phyloP scores from a whole-genome alignment of 2,797 vertebrate genomes.

The Cygnus olor region DNA sequence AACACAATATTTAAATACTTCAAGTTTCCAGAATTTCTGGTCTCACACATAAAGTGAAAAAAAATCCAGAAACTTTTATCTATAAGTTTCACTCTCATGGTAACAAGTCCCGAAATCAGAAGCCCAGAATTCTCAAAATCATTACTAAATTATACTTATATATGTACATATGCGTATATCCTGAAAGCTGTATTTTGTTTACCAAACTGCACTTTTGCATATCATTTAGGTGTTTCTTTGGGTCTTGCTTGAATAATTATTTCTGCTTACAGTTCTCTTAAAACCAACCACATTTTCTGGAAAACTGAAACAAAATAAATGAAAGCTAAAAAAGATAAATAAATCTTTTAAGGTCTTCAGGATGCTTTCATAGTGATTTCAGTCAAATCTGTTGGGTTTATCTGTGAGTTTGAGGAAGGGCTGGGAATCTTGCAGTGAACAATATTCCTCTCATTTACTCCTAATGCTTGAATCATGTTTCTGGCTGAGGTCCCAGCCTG shows the following conservation, averaged over 20 bases:
- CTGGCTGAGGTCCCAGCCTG: constrained; percentile 9
- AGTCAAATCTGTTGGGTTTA: not conserved
- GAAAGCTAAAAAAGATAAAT: not conserved
- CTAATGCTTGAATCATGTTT: not conserved
- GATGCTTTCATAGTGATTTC: not conserved
- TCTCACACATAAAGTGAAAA: not conserved
- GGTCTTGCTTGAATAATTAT: not conserved
- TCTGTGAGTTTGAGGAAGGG: not conserved
- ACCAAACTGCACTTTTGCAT: not conserved
- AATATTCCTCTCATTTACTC: constrained; percentile 3
- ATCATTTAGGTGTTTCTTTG: not conserved
- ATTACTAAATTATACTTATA: not conserved
- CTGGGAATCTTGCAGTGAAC: not conserved
- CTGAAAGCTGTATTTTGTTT: not conserved
- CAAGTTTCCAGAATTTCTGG: not conserved
- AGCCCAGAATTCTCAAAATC: not conserved
- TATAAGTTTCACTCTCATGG: not conserved
- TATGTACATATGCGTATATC: not conserved
- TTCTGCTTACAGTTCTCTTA: not conserved
- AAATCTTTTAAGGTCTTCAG: not conserved
- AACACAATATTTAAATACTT: not conserved
- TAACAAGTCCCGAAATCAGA: not conserved
- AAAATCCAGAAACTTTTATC: not conserved
- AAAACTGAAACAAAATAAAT: not conserved
- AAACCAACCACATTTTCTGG: not conserved